Conservation (phyloP, 2,888 invertebrate species). For the Blastobasis adustella region DNA sequence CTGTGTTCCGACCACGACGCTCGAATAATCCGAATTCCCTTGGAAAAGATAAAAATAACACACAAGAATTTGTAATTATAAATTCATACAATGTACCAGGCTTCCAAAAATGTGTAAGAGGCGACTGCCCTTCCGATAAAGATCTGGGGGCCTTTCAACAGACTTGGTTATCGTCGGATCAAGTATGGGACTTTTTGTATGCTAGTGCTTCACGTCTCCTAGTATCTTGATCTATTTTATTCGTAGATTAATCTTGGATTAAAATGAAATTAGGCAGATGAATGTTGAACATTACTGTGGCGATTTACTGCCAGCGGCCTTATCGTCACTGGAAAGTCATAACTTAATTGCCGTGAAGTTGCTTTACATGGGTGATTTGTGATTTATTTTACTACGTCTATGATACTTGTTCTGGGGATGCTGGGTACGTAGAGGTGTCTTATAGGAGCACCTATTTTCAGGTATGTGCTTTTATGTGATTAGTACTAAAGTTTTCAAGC, state of each 20-base stretch:
- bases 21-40: no score
- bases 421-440: no score
- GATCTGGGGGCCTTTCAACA: constrained; percentile 56
- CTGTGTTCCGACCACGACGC: no score
- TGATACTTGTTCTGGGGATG: no score
- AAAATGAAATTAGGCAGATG: constrained; percentile 39
- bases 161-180: constrained; percentile 45
- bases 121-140: constrained; percentile 33
- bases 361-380: no score
- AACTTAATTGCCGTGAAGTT: no score
- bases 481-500: no score
- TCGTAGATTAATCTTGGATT: constrained; percentile 43
- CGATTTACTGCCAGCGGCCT: background rate
- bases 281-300: constrained; percentile 24
- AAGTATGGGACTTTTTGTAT: constrained; percentile 21
- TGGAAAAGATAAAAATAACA: no score
- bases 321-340: background rate
- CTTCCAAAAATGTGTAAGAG: constrained; percentile 61
- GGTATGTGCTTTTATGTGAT: no score
- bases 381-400: no score
- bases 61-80: constrained; percentile 30
- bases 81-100: constrained; percentile 66
- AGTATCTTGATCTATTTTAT: constrained; percentile 45
- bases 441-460: no score
- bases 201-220: constrained; percentile 17